Conservation (phyloP, 2,113 vertebrate genomes). For the Edolisoma coerulescens region DNA sequence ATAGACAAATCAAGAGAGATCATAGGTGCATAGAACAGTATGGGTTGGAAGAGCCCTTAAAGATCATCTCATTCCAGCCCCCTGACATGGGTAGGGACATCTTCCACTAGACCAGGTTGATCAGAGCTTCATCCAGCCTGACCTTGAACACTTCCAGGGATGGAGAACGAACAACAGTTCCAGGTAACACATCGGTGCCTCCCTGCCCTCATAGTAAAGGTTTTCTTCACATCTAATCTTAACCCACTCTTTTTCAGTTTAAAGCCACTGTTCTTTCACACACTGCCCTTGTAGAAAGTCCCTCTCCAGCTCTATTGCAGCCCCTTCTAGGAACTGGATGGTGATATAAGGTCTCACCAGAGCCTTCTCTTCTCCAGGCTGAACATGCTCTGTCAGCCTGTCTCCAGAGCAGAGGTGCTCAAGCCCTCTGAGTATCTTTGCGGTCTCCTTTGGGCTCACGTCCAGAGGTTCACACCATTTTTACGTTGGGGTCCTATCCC, state of each 20-base stretch:
- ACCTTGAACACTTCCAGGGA: background rate
- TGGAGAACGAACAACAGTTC: background rate
- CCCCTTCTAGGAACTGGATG: background rate
- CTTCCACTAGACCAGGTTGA: background rate
- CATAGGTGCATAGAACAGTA: rapidly evolving
- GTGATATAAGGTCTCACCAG: background rate
- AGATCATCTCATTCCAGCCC: rapidly evolving
- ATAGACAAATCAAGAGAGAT: background rate
- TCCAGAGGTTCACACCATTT: background rate
- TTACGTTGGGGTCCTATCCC: rapidly evolving
- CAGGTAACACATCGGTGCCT: rapidly evolving
- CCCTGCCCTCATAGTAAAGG: background rate
- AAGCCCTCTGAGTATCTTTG: background rate
- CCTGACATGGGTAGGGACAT: too few species aligned
- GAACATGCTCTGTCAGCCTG: too few species aligned
- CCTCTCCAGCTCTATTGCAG: background rate
- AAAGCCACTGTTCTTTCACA: background rate
- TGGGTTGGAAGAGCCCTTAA: background rate
- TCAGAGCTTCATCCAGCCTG: too few species aligned
- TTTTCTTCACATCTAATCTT: background rate
- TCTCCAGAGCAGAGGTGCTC: background rate
- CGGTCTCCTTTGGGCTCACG: background rate
- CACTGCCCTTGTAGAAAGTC: background rate
- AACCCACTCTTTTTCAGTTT: background rate
- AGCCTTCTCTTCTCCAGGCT: background rate